phyloP scores from a whole-genome alignment of 2,113 vertebrate species.

The Dicaeum eximium region DNA sequence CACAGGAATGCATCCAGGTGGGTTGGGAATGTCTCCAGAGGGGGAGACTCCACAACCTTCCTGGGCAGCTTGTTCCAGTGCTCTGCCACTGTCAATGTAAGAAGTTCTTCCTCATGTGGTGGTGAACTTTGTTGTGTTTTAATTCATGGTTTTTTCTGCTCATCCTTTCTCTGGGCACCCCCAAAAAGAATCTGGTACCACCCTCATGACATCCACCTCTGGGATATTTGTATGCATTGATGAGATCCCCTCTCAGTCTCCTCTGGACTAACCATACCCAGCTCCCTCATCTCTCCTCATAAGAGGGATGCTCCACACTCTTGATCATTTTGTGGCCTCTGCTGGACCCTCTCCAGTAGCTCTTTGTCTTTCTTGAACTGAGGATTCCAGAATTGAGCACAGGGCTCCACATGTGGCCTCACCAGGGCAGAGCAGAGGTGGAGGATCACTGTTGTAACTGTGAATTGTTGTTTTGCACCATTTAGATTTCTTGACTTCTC shows the following conservation, averaged over 20 bases:
- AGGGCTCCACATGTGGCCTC: not conserved
- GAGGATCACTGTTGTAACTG: not conserved
- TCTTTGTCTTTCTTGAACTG: not conserved
- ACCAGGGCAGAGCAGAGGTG: not conserved
- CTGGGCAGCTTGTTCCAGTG: not conserved
- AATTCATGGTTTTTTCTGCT: not conserved
- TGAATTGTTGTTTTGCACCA: not conserved
- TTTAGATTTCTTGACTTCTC: not conserved
- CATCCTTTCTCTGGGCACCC: not conserved
- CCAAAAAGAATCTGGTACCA: not conserved
- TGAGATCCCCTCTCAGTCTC: not conserved
- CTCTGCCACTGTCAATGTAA: not conserved
- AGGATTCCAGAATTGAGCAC: not conserved
- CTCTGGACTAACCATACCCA: not conserved
- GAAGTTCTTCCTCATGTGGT: not conserved
- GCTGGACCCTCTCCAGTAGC: not conserved
- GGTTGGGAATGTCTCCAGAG: not conserved
- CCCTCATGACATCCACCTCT: not conserved
- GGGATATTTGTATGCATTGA: not conserved
- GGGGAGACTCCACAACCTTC: not conserved
- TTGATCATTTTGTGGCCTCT: not conserved
- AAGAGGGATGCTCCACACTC: not conserved
- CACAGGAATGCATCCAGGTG: not conserved
- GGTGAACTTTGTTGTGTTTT: not conserved
- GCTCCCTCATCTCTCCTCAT: not conserved